Conservation (phyloP, 2,113 vertebrate genomes). For the Prunella himalayana region DNA sequence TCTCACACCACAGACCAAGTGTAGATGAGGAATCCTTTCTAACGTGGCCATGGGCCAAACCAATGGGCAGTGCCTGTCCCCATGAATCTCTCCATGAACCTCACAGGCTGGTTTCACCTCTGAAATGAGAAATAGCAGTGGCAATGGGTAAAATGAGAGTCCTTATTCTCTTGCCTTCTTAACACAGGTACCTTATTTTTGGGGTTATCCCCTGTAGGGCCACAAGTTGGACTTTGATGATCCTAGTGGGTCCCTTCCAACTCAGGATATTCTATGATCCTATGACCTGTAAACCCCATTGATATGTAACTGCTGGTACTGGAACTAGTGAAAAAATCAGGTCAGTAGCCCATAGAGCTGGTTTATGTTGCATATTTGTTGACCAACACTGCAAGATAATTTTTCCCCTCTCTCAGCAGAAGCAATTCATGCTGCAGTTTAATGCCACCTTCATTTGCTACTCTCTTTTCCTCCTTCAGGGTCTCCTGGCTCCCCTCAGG, state of each 20-base stretch:
- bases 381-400: background rate
- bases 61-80: background rate
- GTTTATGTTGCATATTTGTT: background rate
- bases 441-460: background rate
- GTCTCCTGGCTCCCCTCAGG: conserved; percentile 84
- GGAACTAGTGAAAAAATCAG: background rate
- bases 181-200: background rate
- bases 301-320: background rate
- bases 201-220: background rate
- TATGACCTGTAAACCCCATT: background rate
- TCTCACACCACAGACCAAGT: background rate
- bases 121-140: background rate
- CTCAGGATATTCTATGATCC: background rate
- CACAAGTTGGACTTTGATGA: background rate
- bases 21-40: background rate
- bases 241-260: background rate
- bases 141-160: background rate
- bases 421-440: background rate
- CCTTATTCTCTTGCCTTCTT: background rate
- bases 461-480: conserved; percentile 64
- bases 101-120: background rate
- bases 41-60: rapidly evolving
- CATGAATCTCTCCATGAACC: background rate
- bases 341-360: background rate
- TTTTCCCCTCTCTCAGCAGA: background rate